Percentiles rank a stretch among this genome's conserved stretches.
phyloP scores from a whole-genome alignment of 2,888 invertebrate species.

The Brachypalpus laphriformis region DNA sequence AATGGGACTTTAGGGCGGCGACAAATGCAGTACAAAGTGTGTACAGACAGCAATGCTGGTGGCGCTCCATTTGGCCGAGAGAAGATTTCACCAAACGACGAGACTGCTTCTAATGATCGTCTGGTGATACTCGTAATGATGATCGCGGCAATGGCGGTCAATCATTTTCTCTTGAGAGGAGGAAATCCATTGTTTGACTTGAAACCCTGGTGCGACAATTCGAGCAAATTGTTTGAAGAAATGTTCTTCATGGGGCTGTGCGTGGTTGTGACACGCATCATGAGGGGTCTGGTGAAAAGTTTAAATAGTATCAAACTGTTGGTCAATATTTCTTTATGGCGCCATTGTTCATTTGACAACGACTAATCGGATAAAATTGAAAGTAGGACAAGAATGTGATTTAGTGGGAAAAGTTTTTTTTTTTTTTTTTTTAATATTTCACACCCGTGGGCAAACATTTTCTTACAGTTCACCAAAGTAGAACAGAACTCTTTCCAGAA shows the following conservation, averaged over 20 bases:
- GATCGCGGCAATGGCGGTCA: constrained; percentile 10
- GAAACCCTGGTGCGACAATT: constrained; percentile 8
- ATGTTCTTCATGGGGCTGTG: not conserved
- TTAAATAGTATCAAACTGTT: not conserved
- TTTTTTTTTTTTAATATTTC: too few relatives aligned
- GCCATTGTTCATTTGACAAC: not conserved
- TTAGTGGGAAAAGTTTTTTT: too few relatives aligned
- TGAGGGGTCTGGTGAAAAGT: not conserved
- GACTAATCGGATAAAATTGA: not conserved
- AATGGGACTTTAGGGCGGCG: constrained; percentile 43
- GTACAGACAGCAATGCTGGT: constrained; percentile 37
- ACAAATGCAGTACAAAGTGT: constrained; percentile 41
- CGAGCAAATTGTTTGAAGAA: not conserved
- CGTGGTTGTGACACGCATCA: not conserved
- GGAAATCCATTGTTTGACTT: constrained; percentile 28
- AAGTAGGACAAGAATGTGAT: not conserved
- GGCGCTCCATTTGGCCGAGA: constrained; percentile 43
- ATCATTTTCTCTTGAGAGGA: constrained; percentile 10
- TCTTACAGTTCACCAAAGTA: too few relatives aligned
- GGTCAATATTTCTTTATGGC: not conserved
- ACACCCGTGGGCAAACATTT: too few relatives aligned
- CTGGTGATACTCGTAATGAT: not conserved
- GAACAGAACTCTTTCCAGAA: too few relatives aligned
- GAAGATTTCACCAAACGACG: constrained; percentile 9
- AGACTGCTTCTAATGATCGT: not conserved